Percentiles rank a stretch among this genome's conserved stretches.
phyloP scores from a whole-genome alignment of 2,797 vertebrate species.

The Molothrus ater region DNA sequence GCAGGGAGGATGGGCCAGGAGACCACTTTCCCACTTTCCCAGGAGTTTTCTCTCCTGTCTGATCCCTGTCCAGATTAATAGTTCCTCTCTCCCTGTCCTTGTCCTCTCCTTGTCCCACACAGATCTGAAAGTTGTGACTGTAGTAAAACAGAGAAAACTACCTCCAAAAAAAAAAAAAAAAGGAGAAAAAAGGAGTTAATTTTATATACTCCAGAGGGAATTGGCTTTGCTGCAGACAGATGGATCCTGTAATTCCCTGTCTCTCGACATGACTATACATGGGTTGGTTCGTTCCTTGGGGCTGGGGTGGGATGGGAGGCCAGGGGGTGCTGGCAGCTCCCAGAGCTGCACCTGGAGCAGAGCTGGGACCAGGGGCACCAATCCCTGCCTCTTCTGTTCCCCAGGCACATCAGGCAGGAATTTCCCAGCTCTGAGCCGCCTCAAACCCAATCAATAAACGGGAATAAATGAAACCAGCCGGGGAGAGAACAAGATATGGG shows the following conservation, averaged over 20 bases:
- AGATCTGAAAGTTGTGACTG: neutral
- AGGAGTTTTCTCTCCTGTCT: neutral
- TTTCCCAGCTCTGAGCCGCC: neutral
- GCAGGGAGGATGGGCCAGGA: neutral
- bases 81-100: neutral
- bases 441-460: neutral
- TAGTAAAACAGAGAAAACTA: neutral
- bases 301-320: neutral
- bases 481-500: neutral
- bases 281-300: neutral
- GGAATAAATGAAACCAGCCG: neutral
- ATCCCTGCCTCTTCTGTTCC: neutral
- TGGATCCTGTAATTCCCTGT: neutral
- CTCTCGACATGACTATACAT: slow-evolving; percentile 10
- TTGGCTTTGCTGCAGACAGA: slow-evolving; percentile 18
- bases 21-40: neutral
- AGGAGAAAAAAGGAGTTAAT: neutral
- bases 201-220: slow-evolving; percentile 26
- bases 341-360: neutral
- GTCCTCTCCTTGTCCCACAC: neutral
- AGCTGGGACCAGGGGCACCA: neutral
- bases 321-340: neutral
- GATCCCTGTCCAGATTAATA: neutral
- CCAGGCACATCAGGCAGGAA: neutral
- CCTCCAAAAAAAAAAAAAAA: neutral